A percentile compares a stretch with the other conserved stretches of the same genome.
These are phyloP conservation scores for Orientallactaga bullata DNA, from an alignment of 2,113 vertebrate species.

Conservation along the genomic window DNA sequence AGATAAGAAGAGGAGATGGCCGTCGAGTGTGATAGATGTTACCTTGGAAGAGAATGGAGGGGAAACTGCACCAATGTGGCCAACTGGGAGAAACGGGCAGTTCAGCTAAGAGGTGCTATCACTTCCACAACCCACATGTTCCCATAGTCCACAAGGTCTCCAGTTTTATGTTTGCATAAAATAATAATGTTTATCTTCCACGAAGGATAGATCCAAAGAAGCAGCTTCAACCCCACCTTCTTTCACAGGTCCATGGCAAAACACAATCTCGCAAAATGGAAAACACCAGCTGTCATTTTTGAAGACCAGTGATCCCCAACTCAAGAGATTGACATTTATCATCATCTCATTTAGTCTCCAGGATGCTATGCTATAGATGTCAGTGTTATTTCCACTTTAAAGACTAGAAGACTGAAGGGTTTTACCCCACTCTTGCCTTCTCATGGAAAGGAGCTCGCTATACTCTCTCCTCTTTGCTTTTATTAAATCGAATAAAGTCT, in stretches of 20 bases:
- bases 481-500: too few relatives aligned
- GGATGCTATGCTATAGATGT: neutral
- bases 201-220: neutral
- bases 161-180: slow-evolving; percentile 41
- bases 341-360: neutral
- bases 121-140: neutral
- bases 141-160: neutral
- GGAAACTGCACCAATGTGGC: neutral
- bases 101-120: neutral
- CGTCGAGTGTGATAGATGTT: slow-evolving; percentile 15
- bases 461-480: too few relatives aligned
- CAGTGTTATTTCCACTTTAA: neutral
- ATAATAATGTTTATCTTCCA: neutral
- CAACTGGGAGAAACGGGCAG: neutral
- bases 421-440: too few relatives aligned
- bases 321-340: neutral
- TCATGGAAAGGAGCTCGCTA: too few relatives aligned
- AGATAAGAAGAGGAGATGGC: slow-evolving; percentile 59
- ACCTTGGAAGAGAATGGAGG: slow-evolving; percentile 11
- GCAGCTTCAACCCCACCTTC: neutral
- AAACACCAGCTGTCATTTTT: neutral
- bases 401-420: neutral
- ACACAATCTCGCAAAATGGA: neutral
- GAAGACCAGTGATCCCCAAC: neutral
- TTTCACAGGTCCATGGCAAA: neutral